Conservation (phyloP, 2,113 vertebrate genomes). For the Oncorhynchus masou region DNA sequence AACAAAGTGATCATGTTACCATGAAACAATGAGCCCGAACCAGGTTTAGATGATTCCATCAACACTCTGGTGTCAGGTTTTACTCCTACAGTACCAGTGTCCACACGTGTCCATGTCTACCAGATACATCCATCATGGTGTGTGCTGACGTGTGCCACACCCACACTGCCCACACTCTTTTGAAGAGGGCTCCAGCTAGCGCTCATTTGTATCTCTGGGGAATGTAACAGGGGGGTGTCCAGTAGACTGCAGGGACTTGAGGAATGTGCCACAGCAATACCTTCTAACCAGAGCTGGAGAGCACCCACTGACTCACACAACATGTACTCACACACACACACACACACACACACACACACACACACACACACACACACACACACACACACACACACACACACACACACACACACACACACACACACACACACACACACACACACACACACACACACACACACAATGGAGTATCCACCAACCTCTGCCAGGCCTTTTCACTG, state of each 20-base stretch:
- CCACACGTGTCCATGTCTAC: neutral
- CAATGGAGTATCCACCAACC: too few relatives aligned
- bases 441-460: too few relatives aligned
- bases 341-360: too few relatives aligned
- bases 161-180: conserved; percentile 32
- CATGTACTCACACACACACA: too few relatives aligned
- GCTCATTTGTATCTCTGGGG: conserved; percentile 50
- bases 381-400: too few relatives aligned
- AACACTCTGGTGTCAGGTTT: neutral
- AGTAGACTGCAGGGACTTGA: conserved; percentile 48
- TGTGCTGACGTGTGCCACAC: conserved; percentile 46
- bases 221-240: conserved; percentile 58
- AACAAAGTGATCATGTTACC: neutral
- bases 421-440: too few relatives aligned
- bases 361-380: too few relatives aligned
- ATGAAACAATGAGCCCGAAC: neutral
- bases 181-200: conserved; percentile 55
- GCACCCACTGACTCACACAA: conserved; percentile 3
- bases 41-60: neutral
- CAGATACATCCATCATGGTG: conserved; percentile 53
- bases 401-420: too few relatives aligned
- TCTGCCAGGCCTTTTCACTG: conserved; percentile 13
- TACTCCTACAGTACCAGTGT: neutral
- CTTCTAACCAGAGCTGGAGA: conserved; percentile 29
- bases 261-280: conserved; percentile 52